Percentiles rank a stretch among this genome's conserved stretches.
These are phyloP conservation scores for Phania funesta DNA, from an alignment of 2,888 invertebrate species.

Conservation along the genomic window DNA sequence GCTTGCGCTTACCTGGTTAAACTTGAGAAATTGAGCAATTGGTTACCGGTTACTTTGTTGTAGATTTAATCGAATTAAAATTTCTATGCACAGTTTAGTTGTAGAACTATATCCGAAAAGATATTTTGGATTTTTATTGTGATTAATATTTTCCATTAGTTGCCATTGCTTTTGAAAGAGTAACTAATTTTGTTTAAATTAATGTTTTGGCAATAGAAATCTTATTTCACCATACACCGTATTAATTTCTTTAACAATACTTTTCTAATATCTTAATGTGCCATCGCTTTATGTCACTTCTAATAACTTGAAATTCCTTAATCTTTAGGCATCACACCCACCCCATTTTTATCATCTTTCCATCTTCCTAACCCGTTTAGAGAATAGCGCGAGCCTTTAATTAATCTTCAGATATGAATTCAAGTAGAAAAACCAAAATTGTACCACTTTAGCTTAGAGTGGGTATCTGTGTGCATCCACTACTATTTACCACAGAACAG, in stretches of 20 bases:
- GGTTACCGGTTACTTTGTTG: background rate
- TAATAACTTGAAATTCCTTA: conserved; percentile 48
- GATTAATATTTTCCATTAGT: no score
- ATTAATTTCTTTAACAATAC: background rate
- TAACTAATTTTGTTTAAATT: background rate
- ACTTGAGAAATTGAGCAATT: background rate
- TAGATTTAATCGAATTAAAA: background rate
- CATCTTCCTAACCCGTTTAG: conserved; percentile 16
- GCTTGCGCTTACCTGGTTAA: no score
- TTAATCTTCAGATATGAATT: conserved; percentile 71
- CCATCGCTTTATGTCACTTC: conserved; percentile 33
- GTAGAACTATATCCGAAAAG: no score
- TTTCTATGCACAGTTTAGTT: background rate
- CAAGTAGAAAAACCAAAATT: conserved; percentile 43
- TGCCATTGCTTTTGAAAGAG: background rate
- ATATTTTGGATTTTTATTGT: no score
- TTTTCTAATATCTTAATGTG: background rate
- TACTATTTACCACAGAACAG: conserved; percentile 32
- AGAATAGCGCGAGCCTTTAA: conserved; percentile 74
- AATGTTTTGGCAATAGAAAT: no score
- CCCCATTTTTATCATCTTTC: background rate
- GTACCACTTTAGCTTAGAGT: background rate
- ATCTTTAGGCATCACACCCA: conserved; percentile 10
- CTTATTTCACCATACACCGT: no score
- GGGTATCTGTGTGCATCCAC: background rate